Evolutionary conservation across 2,797 vertebrate species (phyloP), one percentile per base, ranked within the genome.

Genomic region (Eurystomus glaucurus): DNA sequence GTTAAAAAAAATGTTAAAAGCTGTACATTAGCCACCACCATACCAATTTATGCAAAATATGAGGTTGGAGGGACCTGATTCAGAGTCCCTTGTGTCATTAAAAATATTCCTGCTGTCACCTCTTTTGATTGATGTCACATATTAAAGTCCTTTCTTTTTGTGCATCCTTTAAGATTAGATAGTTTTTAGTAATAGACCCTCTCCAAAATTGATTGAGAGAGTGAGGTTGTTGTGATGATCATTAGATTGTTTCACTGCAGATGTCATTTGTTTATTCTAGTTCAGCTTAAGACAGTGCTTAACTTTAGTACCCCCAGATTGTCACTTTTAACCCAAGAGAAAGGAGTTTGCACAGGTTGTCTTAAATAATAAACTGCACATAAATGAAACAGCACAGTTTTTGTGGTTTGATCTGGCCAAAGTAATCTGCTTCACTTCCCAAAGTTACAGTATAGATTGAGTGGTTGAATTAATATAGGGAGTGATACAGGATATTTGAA

Each of bases 401-500:
- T 80, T 68, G 60, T 74, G 50, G 61, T 88, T 94, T 74, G 55
- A 85, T 83, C 61, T 85, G 79, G 75, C 50, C 50, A 48, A 43
- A 91, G 71, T 61, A 94, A 91, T 97, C 84, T 93, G 57, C 50
- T 93, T 93, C 39, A 14, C 65, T 90, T 96, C 68, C 68, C 33
- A 29, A 69, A 87, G 75, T 71, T 91, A 57, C 35, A 60, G 65
- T 65, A 62, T 78, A 69, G 61, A 69, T 69, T 88, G 70, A 86
- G 76, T 88, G 78, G 28, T 84, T 95, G 91, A 91, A 93, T 95
- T 93, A 88, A 75, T 90, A 88, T 35, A 41, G 66, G 61, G 52
- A 88, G 57, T 41, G 87, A 92, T 93, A 85, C 64, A 91, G 89
- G 88, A 85, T 96, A 92, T 94, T 95, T 91, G 91, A 88, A 93